Evolutionary conservation across 2,888 invertebrate species (phyloP), one percentile per base, ranked within the genome.

Genomic region (Monochamus alternatus): DNA sequence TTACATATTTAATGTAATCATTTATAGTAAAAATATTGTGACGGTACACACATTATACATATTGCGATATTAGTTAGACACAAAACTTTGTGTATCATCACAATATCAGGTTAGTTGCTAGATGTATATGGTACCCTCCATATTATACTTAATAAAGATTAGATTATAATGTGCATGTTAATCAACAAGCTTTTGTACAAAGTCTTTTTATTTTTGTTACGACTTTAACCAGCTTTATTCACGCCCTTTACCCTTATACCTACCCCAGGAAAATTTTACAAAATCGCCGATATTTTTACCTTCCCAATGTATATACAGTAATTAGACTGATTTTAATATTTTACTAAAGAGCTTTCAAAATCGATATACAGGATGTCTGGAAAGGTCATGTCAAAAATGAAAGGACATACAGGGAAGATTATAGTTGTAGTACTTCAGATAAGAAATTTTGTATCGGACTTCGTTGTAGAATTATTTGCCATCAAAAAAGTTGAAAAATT

Each of bases 41-140:
- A 83, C 74, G 74, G 80, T 81, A 80, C 78, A 77, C 77, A 75
- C 76, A 80, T 76, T 79, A 76, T 80, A 80, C 80, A 78, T 78
- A 76, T 68, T 64, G 79, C 78, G 81, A 78, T 80, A 81, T 76
- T 79, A 80, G 78, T 74, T 77, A 82, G 74, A 77, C 63, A 71
- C 68, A 62, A 44, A 55, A 77, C 70, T 47, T 52, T 64, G 84
- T 83, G 85, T 84, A 83, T 80, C 80, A 76, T 83, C 81, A 81
- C 85, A 84, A 82, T 85, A 83, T 80, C 76, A 76, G 68, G 78
- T 78, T 82, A 82, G 85, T 88, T 87, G 88, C 87, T 89, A 88
- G 88, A 87, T 88, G 87, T 89, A 88, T 87, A 89, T 87, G 88
- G 88, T 88, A 88, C 88, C 89, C 89, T 89, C 89, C 89, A 88